phyloP scores from a whole-genome alignment of 2,113 vertebrate genomes.

The Nicator chloris region DNA sequence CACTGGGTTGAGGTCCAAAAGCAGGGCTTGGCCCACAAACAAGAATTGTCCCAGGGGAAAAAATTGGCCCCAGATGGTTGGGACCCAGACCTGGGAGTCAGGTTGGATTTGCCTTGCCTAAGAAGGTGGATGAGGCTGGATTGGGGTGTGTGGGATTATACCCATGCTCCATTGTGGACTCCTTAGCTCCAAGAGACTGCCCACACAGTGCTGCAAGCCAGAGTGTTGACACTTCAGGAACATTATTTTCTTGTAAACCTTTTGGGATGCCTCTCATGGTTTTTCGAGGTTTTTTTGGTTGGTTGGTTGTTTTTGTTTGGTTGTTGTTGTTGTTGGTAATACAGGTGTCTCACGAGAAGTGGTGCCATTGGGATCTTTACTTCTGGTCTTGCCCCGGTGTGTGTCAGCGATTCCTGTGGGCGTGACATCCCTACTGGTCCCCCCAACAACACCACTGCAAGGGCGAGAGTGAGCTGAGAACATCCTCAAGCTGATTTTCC shows the following conservation, averaged over 20 bases:
- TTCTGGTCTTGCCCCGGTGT: accelerated
- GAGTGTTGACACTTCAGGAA: background rate
- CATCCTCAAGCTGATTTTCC: background rate
- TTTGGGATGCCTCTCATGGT: background rate
- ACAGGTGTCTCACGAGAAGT: background rate
- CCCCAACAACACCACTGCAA: background rate
- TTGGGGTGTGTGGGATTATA: background rate
- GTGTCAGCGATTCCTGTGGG: background rate
- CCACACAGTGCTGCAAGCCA: background rate
- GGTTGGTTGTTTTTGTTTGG: background rate
- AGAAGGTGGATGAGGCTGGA: background rate
- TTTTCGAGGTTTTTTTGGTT: background rate
- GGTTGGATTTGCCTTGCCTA: background rate
- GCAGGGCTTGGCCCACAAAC: background rate
- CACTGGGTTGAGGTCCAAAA: background rate
- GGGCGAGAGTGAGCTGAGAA: background rate
- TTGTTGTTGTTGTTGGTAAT: background rate
- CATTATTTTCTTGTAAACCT: background rate
- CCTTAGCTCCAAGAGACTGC: background rate
- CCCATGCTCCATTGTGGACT: accelerated
- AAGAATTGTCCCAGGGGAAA: background rate
- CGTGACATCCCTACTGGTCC: background rate
- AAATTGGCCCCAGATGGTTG: background rate
- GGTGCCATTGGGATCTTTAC: background rate
- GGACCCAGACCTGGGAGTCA: background rate